phyloP scores from a whole-genome alignment of 2,888 invertebrate genomes.

The Ischnus inquisitorius region DNA sequence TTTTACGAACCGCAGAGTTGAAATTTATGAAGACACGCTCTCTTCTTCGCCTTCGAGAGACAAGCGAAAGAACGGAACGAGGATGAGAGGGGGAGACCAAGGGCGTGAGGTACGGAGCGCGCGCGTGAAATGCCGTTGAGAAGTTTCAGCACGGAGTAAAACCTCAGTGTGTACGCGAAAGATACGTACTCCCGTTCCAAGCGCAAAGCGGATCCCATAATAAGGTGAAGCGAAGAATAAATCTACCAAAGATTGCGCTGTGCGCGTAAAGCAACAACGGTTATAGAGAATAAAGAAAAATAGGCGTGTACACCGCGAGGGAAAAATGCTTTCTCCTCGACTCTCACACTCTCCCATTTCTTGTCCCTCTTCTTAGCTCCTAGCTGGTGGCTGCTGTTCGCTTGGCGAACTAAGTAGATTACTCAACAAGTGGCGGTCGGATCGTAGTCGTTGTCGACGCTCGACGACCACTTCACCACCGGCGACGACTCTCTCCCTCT shows the following conservation, averaged over 20 bases:
- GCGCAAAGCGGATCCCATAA: background rate
- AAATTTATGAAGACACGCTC: slow-evolving; percentile 79
- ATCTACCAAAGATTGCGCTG: slow-evolving; percentile 27
- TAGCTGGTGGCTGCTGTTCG: slow-evolving; percentile 73
- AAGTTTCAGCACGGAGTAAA: background rate
- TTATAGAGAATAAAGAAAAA: background rate
- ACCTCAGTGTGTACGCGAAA: slow-evolving; percentile 14
- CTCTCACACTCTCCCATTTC: slow-evolving; percentile 27
- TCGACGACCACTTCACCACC: slow-evolving; percentile 74
- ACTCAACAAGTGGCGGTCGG: slow-evolving; percentile 84
- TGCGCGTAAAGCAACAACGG: background rate
- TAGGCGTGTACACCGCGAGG: background rate
- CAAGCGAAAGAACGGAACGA: slow-evolving; percentile 25
- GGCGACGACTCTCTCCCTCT: slow-evolving; percentile 48
- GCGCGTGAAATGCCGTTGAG: slow-evolving; percentile 15
- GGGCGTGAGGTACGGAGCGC: slow-evolving; percentile 58
- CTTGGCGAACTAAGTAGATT: slow-evolving; percentile 83
- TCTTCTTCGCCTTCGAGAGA: slow-evolving; percentile 43
- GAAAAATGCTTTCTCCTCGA: slow-evolving; percentile 54
- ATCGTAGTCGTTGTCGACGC: slow-evolving; percentile 80
- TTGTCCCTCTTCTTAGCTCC: slow-evolving; percentile 30
- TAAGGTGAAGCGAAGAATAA: slow-evolving; percentile 5
- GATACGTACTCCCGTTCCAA: slow-evolving; percentile 38
- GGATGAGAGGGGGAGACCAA: slow-evolving; percentile 46
- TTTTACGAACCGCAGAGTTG: slow-evolving; percentile 79